Evolutionary conservation across 2,113 vertebrate species (phyloP), one percentile per base, ranked within the genome.

Genomic region (Tretioscincus oriximinensis): DNA sequence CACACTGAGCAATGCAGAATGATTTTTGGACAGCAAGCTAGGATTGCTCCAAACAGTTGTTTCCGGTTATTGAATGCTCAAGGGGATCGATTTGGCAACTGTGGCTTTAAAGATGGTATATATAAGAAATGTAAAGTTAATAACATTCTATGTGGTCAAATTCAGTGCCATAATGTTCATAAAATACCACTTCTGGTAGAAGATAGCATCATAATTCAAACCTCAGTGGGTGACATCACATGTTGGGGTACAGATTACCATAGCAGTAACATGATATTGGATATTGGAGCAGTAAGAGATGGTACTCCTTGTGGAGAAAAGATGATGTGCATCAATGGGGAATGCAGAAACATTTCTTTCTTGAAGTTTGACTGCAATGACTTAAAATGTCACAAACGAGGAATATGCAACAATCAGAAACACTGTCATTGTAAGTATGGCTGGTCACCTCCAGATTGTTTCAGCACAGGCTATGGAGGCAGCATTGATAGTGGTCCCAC

Each of bases 401-500:
- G 91, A 91, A 89, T 96, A 77, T 98, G 97, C 85, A 98, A 98
- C 93, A 97, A 92, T 65, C 95, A 95, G 77, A 96, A 83, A 86
- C 96, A 97, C 92, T 98, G 97, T 86, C 97, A 98, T 90, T 98
- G 97, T 79, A 77, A 87, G 0, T 54, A 90, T 2, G 94, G 95
- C 71, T 97, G 96, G 96, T 95, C 90, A 1, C 94, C 95, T 0
- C 96, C 97, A 0, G 71, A 87, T 82, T 97, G 97, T 64, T 87
- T 95, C 58, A 28, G 84, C 63, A 85, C 88, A 64, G 97, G 97
- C 67, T 94, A 95, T 7, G 97, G 97, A 0, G 96, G 96, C 28
- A 98, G 96, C 86, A 45, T 94, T 58, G 97, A 97, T 91, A 98
- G 97, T 24, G 96, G 97, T 2, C 96, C 96, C 63, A 91, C 95